Evolutionary conservation across 2,888 invertebrate genomes (phyloP), one percentile per base, ranked within the genome.

Genomic region (Cataglyphis cursor): DNA sequence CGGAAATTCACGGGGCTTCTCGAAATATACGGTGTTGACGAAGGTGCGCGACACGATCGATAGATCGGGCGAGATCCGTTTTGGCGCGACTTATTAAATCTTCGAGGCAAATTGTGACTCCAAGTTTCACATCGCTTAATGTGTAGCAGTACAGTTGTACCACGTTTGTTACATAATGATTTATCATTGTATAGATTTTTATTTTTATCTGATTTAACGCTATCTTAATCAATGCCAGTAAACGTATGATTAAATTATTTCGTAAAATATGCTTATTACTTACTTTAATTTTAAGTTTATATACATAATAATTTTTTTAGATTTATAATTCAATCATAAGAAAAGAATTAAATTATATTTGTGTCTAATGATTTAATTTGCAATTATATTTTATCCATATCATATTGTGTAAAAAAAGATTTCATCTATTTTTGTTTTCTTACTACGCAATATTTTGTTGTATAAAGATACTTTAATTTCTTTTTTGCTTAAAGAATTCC

Each of bases 1-100:
- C 90, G 91, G 92, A 93, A 93, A 93, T 93, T 93, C 93, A 93
- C 92, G 91, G 89, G 90, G 87, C 83, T 83, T 84, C 86, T 83
- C 83, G 81, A 88, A 87, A 91, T 91, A 91, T 90, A 91, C 89
- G 85, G 86, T 89, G 88, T 84, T 89, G 86, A 86, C 85, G 78
- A 44, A 18, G 48, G 18, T 31, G 31, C n/a, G 31, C 28, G 51
- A 68, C 68, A 51, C 51, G 78, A 78, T 41, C 66, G 76, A 66
- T 76, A 38, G 61, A 74, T 74, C 73, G 73, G 15, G 41, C 18
- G 28, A 61, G n/a, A 61, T 61, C 61, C 21, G 41, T n/a, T 74
- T 74, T 57, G 18, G 24, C 24, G 59, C 24, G 44, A 62, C 62
- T 62, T 74, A 74, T 74, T 74, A 74, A 74, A 74, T 74, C 74